phyloP scores from a whole-genome alignment of 2,113 vertebrate genomes.

The Lichenostomus cassidix region DNA sequence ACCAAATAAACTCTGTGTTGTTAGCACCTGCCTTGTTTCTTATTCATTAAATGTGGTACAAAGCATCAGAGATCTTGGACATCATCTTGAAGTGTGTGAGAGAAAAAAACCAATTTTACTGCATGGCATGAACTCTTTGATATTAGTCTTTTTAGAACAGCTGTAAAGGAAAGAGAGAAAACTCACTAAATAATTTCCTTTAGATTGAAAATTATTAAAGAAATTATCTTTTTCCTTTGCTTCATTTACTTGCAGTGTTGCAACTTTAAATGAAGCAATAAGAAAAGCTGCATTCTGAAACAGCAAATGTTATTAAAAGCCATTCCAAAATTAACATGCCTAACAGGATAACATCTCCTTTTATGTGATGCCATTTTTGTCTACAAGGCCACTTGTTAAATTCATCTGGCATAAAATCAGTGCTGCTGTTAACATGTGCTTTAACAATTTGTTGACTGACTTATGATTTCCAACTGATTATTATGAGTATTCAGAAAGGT shows the following conservation, averaged over 20 bases:
- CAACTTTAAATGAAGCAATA: background rate
- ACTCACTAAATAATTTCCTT: background rate
- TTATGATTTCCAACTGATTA: background rate
- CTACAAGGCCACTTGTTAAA: background rate
- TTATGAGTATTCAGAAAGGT: background rate
- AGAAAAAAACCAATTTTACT: background rate
- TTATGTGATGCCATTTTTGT: background rate
- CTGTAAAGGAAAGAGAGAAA: background rate
- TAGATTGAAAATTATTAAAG: background rate
- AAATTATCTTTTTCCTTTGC: background rate
- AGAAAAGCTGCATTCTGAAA: background rate
- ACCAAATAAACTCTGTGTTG: accelerated
- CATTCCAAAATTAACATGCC: background rate
- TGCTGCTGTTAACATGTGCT: background rate
- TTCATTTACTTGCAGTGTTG: background rate
- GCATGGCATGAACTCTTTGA: background rate
- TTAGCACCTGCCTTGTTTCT: background rate
- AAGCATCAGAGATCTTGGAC: background rate
- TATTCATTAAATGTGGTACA: accelerated
- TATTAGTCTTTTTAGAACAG: background rate
- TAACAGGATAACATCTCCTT: background rate
- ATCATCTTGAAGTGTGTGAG: background rate
- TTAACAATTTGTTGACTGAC: background rate
- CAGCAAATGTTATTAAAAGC: background rate
- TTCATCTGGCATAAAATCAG: background rate